phyloP scores from a whole-genome alignment of 2,113 vertebrate genomes.

The Pelecanoides urinatrix region DNA sequence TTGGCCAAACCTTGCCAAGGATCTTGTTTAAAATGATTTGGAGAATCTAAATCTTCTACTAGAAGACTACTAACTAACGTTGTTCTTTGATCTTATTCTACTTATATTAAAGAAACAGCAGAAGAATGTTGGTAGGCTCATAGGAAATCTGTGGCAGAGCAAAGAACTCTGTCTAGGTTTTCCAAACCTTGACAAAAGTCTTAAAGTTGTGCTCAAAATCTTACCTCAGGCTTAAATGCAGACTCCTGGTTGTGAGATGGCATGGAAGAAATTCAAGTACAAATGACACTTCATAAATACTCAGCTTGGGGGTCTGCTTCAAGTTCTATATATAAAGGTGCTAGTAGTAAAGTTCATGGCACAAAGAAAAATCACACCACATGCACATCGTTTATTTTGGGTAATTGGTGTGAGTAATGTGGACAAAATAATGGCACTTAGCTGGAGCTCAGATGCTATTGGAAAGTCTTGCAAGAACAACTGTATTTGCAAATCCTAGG shows the following conservation, averaged over 20 bases:
- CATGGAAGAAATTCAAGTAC: background rate
- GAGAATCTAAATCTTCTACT: too few species aligned
- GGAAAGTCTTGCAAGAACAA: background rate
- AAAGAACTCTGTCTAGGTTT: background rate
- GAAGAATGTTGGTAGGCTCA: rapidly evolving
- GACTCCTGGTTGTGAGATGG: background rate
- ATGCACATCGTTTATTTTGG: background rate
- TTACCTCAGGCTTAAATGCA: background rate
- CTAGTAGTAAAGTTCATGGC: background rate
- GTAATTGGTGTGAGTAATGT: background rate
- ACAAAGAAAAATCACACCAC: background rate
- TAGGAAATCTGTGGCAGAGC: background rate
- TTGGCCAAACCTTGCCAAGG: background rate
- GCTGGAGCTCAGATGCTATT: background rate
- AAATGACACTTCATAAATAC: background rate
- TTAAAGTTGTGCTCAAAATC: background rate
- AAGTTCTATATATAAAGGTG: background rate
- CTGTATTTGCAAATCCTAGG: background rate
- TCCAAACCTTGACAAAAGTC: background rate
- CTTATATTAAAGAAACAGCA: background rate
- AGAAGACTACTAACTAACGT: background rate
- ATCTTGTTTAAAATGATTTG: background rate
- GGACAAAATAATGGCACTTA: background rate
- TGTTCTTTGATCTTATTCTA: background rate
- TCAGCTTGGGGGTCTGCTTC: background rate